These are phyloP conservation scores for Chondrosia reniformis DNA, from an alignment of 37 sponge, comb jelly and placozoan genomes.

Conservation along the genomic window DNA sequence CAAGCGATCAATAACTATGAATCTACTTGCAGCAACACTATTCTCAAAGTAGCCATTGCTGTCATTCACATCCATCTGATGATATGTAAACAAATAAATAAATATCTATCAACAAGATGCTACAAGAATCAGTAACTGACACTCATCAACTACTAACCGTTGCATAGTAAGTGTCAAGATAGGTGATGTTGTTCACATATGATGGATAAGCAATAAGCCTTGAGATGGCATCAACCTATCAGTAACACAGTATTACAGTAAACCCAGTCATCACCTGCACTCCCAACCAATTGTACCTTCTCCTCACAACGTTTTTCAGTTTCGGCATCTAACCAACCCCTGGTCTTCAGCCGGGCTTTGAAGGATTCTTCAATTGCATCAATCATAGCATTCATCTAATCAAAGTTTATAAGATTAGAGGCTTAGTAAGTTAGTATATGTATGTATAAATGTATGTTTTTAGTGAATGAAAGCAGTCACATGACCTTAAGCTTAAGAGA, in stretches of 20 bases:
- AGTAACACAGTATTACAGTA: no score
- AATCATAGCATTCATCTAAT: not conserved
- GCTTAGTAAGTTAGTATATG: no score
- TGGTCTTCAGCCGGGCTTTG: conserved; percentile 31
- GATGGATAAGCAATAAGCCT: not conserved
- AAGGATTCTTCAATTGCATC: conserved; percentile 38
- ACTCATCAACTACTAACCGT: not conserved
- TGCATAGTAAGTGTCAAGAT: not conserved
- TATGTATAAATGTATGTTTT: no score
- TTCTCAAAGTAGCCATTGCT: not conserved
- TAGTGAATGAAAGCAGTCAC: no score
- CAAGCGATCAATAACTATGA: not conserved
- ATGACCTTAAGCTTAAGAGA: no score
- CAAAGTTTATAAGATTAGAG: no score
- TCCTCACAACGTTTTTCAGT: conserved; percentile 33
- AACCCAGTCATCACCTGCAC: not conserved
- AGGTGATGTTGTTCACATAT: not conserved
- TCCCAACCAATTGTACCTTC: conserved; percentile 27
- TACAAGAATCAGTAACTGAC: not conserved
- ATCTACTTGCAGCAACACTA: not conserved
- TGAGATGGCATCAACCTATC: not conserved
- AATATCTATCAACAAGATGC: not conserved
- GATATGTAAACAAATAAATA: no score
- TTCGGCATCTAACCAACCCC: conserved; percentile 27
- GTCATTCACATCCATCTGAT: not conserved